Conservation (phyloP, 2,113 vertebrate genomes). For the Halcyon malimbica region DNA sequence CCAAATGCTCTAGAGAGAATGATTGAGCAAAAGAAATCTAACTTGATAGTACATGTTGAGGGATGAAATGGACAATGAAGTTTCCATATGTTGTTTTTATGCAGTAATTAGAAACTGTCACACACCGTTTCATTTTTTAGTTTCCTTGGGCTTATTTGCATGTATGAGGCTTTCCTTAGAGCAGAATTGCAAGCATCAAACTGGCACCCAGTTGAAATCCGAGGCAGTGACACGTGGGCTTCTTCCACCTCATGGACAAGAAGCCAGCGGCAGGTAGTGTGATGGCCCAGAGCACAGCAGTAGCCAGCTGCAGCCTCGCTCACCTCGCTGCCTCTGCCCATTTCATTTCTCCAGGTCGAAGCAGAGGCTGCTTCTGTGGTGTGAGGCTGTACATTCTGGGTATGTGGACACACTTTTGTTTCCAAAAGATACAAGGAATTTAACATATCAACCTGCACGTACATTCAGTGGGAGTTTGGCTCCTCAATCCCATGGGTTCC, state of each 20-base stretch:
- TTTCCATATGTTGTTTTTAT: conserved; percentile 90
- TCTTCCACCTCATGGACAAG: conserved; percentile 56
- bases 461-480: not conserved
- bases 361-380: not conserved
- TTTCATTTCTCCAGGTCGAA: not conserved
- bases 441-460: not conserved
- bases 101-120: conserved; percentile 90
- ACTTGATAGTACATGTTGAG: conserved; percentile 84
- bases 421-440: not conserved
- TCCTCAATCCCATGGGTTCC: not conserved
- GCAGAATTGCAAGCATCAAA: conserved; percentile 66
- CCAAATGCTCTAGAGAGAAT: conserved; percentile 74
- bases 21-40: conserved; percentile 80
- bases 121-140: conserved; percentile 82
- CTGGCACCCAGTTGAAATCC: conserved; percentile 64
- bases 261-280: conserved; percentile 67
- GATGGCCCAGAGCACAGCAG: not conserved
- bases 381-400: not conserved
- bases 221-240: conserved; percentile 40
- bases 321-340: not conserved
- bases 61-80: conserved; percentile 91
- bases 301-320: conserved; percentile 6
- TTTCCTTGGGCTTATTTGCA: conserved; percentile 82
- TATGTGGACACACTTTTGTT: not conserved
- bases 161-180: conserved; percentile 72